phyloP scores from a whole-genome alignment of 2,888 invertebrate genomes.

The Drosophila ustulata region DNA sequence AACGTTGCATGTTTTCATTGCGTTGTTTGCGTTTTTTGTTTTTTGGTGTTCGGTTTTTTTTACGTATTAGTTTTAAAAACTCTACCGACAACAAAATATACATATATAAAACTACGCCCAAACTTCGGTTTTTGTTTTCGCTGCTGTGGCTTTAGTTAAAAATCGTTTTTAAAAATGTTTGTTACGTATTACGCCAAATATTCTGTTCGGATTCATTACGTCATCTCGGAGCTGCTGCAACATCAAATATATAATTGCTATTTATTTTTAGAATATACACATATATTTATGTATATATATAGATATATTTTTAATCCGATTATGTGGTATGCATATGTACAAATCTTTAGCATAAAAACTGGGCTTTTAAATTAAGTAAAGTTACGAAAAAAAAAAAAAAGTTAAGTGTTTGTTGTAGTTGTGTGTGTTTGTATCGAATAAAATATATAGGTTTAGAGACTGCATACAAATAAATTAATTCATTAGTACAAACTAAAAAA shows the following conservation, averaged over 20 bases:
- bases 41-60: constrained; percentile 1
- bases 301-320: constrained; percentile 40
- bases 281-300: constrained; percentile 36
- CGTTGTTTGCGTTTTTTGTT: neutral
- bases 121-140: neutral
- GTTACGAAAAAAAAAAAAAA: constrained; percentile 52
- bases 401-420: constrained; percentile 25
- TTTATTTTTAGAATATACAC: constrained; percentile 53
- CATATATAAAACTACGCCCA: constrained; percentile 18
- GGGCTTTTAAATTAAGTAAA: constrained; percentile 63
- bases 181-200: constrained; percentile 51
- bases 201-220: neutral
- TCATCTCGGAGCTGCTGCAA: constrained; percentile 25
- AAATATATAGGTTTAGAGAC: constrained; percentile 25
- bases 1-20: constrained; percentile 32
- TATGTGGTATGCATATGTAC: constrained; percentile 69
- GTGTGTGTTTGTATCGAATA: constrained; percentile 17
- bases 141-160: constrained; percentile 9
- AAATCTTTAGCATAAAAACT: constrained; percentile 67
- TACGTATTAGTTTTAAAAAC: constrained; percentile 25
- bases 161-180: constrained; percentile 39
- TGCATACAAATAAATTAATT: constrained; percentile 68
- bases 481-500: constrained; percentile 73
- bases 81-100: constrained; percentile 22
- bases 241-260: constrained; percentile 65